Evolutionary conservation across 2,888 invertebrate species (phyloP), one percentile per base, ranked within the genome.

Genomic region (Heterodera filipjevi): DNA sequence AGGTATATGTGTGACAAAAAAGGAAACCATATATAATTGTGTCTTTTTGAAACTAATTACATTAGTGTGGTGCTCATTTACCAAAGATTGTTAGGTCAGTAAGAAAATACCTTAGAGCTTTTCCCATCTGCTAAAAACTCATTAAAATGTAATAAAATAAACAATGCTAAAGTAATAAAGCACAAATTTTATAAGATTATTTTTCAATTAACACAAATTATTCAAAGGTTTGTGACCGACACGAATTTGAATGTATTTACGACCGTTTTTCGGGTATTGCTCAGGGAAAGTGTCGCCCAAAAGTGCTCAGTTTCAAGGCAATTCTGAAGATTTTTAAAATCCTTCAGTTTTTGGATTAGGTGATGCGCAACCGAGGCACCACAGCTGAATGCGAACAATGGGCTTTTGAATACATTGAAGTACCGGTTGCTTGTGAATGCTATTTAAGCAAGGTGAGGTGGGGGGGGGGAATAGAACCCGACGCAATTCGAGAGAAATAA

Each of bases 341-440:
- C 53, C 1, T 19, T 39, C 39, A 22, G 2, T 53, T 14, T 2
- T 73, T 27, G 10, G 33, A 5, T 32, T 33, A 77, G 44, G 71
- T 68, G 33, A 68, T 46, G 71, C 53, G 35, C 33, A 77, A 77
- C 49, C 32, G 35, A 12, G 85, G 86, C 64, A 79, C 80, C 32
- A 66, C 30, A 2, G 0, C 5, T n/a, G 80, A 81, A n/a, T 87
- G 87, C 70, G 86, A 87, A 70, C 82, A 84, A 39, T 87, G 87
- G 87, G 78, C 79, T 12, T 81, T 81, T 35, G 86, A 84, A 53
- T 81, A 85, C 71, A 81, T 86, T 39, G 81, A 86, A 80, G 78
- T 87, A 0, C 87, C 87, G 0, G 84, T 87, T 19, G 85, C 87
- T 27, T 87, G 87, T 74, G 85, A 87, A 72, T 87, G 87, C 74